phyloP scores from a whole-genome alignment of 2,888 invertebrate species.

The Euproctis similis region DNA sequence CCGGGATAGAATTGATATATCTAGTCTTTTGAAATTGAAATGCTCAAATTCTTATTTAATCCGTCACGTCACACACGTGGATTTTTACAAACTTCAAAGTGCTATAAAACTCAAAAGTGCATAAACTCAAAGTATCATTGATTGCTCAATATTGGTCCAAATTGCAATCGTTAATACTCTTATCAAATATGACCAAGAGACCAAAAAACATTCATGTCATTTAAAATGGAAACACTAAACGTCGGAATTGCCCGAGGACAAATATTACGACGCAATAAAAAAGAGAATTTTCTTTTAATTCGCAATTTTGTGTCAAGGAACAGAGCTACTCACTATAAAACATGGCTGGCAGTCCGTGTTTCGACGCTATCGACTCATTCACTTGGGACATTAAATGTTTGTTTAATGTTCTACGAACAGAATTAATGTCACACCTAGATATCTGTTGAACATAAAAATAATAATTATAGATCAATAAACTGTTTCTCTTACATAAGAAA shows the following conservation, averaged over 20 bases:
- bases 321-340: slow-evolving; percentile 50
- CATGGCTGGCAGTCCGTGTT: slow-evolving; percentile 35
- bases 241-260: slow-evolving; percentile 38
- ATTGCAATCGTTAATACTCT: slow-evolving; percentile 17
- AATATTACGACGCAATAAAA: slow-evolving; percentile 49
- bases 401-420: slow-evolving; percentile 48
- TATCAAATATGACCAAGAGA: slow-evolving; percentile 38
- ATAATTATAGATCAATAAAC: slow-evolving; percentile 40
- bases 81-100: no score
- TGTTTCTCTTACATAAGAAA: slow-evolving; percentile 31
- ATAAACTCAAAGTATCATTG: no score
- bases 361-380: slow-evolving; percentile 39
- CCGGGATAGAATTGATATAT: no score
- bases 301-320: slow-evolving; percentile 46
- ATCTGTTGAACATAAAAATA: slow-evolving; percentile 36
- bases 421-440: slow-evolving; percentile 49
- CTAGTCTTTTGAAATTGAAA: no score
- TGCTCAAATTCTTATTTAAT: no score
- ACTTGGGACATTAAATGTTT: slow-evolving; percentile 39
- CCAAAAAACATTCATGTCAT: no score
- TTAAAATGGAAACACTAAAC: slow-evolving; percentile 42
- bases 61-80: no score
- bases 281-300: slow-evolving; percentile 53
- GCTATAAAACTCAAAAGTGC: no score
- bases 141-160: slow-evolving; percentile 10